Base-by-base conservation (phyloP, 2,113 vertebrate genomes). In the Tyto alba region DNA sequence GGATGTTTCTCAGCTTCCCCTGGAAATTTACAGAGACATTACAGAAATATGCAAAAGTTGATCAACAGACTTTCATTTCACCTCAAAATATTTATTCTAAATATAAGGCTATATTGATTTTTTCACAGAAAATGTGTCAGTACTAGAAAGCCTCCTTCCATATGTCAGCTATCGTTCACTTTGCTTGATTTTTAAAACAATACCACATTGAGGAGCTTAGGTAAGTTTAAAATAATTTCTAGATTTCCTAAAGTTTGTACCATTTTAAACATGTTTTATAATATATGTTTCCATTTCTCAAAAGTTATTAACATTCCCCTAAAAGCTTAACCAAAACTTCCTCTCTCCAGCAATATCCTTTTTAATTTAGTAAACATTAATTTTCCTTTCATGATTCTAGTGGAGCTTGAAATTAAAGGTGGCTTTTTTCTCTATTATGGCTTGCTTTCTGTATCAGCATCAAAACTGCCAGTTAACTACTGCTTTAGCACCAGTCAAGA, bases 351-450 rank as follows among this genome's bases (percentile, higher is more conserved):
- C 32, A 91, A 32, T 47, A 85, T 85, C 52, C 80, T 91, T 96
- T 96, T 87, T 50, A 41, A 83, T 82, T 91, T 82, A 91, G 84
- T 91, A 96, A 97, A 89, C 77, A 96, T 95, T 95, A 81, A 91
- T 92, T 95, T 96, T 96, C 89, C 81, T 82, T 95, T 95, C 87
- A 71, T 45, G 14, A 95, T 95, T 89, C 87, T 95, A 96, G 89
- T 79, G 81, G 59, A 95, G 84, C 96, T 96, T 96, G 94, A 96
- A 96, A 96, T 96, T 95, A 95, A 96, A 94, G 73, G 87, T 92
- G 84, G 57, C 32, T 95, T 92, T 95, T n/a, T 82, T 95, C 66
- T 80, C 71, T 63, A 11, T 85, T 91, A 76, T 12, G 48, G 32
- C 67, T 91, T 93, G 68, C 74, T 92, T 80, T 91, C 38, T 73